phyloP scores from a whole-genome alignment of 2,888 invertebrate species.

The Ectemnius cavifrons region DNA sequence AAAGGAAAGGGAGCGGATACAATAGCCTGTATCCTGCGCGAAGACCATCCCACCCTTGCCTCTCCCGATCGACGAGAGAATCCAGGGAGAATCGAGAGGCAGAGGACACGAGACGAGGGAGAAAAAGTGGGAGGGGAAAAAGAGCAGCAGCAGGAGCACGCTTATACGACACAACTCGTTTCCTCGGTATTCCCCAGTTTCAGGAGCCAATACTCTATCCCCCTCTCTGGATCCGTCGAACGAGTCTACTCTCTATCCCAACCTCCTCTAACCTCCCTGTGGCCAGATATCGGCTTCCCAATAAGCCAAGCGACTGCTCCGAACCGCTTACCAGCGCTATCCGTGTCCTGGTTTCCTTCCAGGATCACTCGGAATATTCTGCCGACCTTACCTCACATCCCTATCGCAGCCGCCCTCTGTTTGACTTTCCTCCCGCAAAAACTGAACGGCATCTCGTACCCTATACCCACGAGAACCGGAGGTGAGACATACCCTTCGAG shows the following conservation, averaged over 20 bases:
- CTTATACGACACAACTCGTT: constrained; percentile 72
- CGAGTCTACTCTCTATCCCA: constrained; percentile 53
- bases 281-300: constrained; percentile 78
- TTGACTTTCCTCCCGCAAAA: neutral
- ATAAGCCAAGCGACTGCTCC: constrained; percentile 74
- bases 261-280: constrained; percentile 67
- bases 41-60: constrained; percentile 52
- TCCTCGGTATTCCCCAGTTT: constrained; percentile 66
- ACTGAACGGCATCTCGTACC: neutral
- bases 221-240: constrained; percentile 49
- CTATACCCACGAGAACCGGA: too few relatives aligned
- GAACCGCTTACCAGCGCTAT: constrained; percentile 61
- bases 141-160: constrained; percentile 29
- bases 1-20: constrained; percentile 65
- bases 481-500: too few relatives aligned
- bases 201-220: constrained; percentile 68
- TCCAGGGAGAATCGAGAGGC: neutral
- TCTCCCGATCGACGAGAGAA: constrained; percentile 30
- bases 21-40: constrained; percentile 72
- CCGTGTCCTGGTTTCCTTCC: constrained; percentile 62
- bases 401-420: neutral
- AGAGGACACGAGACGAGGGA: constrained; percentile 6
- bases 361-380: constrained; percentile 41
- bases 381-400: constrained; percentile 27
- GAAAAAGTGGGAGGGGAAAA: constrained; percentile 20